These are phyloP conservation scores for Toxotes jaculatrix DNA, from an alignment of 2,113 vertebrate genomes.

Conservation along the genomic window DNA sequence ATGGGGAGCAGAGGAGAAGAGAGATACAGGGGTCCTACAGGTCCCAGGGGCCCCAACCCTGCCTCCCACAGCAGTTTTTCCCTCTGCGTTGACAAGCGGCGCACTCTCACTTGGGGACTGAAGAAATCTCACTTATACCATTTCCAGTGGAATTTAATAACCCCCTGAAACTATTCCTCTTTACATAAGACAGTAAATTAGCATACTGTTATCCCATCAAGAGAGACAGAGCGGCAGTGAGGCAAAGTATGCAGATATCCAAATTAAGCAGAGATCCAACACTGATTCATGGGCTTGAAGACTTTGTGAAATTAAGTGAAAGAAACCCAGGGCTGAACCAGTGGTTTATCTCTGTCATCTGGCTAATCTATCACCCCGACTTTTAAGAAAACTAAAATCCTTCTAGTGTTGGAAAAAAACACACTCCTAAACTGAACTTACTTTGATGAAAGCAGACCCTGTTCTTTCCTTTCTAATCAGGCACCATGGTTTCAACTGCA, in stretches of 20 bases:
- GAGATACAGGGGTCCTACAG: conserved; percentile 55
- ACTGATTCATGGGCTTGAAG: conserved; percentile 67
- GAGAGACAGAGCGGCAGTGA: conserved; percentile 44
- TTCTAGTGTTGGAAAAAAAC: conserved; percentile 15
- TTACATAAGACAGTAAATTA: conserved; percentile 70
- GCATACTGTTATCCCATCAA: conserved; percentile 63
- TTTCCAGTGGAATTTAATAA: conserved; percentile 58
- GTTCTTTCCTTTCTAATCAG: conserved; percentile 57
- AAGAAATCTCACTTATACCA: conserved; percentile 37
- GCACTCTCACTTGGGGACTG: conserved; percentile 42
- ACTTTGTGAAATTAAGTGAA: conserved; percentile 72
- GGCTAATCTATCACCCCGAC: conserved; percentile 63
- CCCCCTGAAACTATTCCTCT: conserved; percentile 55
- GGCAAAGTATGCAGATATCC: conserved; percentile 56
- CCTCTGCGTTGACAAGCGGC: conserved; percentile 48
- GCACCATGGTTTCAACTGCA: conserved; percentile 9
- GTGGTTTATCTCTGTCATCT: conserved; percentile 76
- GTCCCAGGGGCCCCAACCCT: conserved; percentile 63
- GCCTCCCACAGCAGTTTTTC: conserved; percentile 69
- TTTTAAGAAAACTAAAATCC: conserved; percentile 66
- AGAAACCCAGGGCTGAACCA: conserved; percentile 58
- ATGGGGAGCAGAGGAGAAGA: conserved; percentile 11
- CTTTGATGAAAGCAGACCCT: conserved; percentile 47
- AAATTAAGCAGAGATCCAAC: conserved; percentile 61
- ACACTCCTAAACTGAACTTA: conserved; percentile 33